These are phyloP conservation scores for Scaptomyza flava DNA, from an alignment of 2,888 invertebrate species.

Conservation along the genomic window DNA sequence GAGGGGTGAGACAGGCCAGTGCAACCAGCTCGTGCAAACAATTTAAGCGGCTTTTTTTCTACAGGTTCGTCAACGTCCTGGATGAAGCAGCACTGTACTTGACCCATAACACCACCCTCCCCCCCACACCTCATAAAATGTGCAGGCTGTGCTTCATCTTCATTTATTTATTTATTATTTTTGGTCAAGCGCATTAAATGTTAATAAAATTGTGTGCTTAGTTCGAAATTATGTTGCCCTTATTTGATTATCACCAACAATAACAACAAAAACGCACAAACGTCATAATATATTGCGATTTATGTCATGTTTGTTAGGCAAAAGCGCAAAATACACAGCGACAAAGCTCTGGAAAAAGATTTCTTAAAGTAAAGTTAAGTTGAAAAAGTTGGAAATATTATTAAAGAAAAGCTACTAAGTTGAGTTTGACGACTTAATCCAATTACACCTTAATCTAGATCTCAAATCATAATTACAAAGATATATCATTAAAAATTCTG, in stretches of 20 bases:
- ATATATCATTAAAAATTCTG: no score
- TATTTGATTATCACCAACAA: conserved; percentile 59
- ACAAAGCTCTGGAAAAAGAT: neutral
- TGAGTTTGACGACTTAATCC: no score
- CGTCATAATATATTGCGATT: conserved; percentile 50
- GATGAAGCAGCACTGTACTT: neutral
- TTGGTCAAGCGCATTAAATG: conserved; percentile 69
- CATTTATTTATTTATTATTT: conserved; percentile 2
- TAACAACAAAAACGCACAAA: conserved; percentile 3
- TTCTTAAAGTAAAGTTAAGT: neutral
- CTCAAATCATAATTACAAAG: no score
- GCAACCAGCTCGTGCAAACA: conserved; percentile 47
- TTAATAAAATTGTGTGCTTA: conserved; percentile 73
- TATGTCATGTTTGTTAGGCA: conserved; percentile 22
- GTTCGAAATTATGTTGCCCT: conserved; percentile 52
- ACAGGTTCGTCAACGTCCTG: conserved; percentile 66
- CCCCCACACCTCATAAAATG: conserved; percentile 45
- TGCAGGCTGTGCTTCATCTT: conserved; percentile 16
- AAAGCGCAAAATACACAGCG: neutral
- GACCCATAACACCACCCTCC: neutral
- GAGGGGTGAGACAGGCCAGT: conserved; percentile 3
- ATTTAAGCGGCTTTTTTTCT: conserved; percentile 69
- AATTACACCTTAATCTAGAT: no score
- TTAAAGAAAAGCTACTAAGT: neutral
- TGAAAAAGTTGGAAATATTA: neutral